A percentile compares a stretch with the other conserved stretches of the same genome.
Evolutionary conservation across 2,113 vertebrate genomes (phyloP).

Genomic region (Forbesichthys agassizii): DNA sequence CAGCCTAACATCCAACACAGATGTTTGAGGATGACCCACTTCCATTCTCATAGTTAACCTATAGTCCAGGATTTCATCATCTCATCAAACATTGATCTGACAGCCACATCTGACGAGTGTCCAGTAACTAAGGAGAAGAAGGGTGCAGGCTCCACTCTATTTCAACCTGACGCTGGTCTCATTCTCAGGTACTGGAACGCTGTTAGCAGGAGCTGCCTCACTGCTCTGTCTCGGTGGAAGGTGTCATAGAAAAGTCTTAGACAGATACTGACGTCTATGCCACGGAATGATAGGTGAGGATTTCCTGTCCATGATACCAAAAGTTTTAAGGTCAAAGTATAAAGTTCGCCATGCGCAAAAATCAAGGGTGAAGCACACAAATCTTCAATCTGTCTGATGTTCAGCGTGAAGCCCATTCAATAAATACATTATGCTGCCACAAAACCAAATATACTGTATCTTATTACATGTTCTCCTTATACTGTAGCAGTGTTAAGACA

Average conservation of each 20-base stretch:
- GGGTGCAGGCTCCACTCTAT: conserved; percentile 35
- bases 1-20: conserved; percentile 34
- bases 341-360: conserved; percentile 6
- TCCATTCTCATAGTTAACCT: conserved; percentile 18
- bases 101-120: conserved; percentile 62
- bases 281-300: conserved; percentile 73
- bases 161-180: conserved; percentile 30
- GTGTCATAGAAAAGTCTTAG: conserved; percentile 77
- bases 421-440: background rate
- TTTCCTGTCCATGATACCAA: conserved; percentile 61
- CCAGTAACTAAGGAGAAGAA: conserved; percentile 46
- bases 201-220: conserved; percentile 77
- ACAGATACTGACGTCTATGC: conserved; percentile 70
- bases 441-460: too few relatives aligned
- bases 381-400: conserved; percentile 7
- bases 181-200: conserved; percentile 77
- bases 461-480: conserved; percentile 9
- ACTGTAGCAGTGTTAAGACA: background rate
- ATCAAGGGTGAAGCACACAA: background rate
- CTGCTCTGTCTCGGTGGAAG: conserved; percentile 79
- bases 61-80: conserved; percentile 57
- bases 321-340: conserved; percentile 49
- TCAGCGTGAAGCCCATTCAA: conserved; percentile 2
- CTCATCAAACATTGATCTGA: conserved; percentile 69
- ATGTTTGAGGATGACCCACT: conserved; percentile 35